Conservation (phyloP, 2,797 vertebrate genomes). For the Sebastes nivosus region DNA sequence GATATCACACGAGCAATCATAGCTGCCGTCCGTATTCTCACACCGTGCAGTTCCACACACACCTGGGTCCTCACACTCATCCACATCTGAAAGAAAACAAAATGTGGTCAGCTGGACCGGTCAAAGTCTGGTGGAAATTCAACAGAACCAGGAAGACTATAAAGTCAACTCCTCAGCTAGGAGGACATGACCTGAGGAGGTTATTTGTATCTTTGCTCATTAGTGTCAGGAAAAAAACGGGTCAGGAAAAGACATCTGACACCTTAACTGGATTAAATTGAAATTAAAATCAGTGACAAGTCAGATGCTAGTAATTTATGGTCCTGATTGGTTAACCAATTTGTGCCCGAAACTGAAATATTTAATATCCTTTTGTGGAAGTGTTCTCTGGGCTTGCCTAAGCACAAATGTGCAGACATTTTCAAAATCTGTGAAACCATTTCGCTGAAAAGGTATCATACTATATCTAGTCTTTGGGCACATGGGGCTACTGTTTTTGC, state of each 20-base stretch:
- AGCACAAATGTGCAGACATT: background rate
- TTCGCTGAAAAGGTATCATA: background rate
- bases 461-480: background rate
- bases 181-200: background rate
- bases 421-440: background rate
- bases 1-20: slow-evolving; percentile 88
- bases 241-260: background rate
- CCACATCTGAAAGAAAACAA: slow-evolving; percentile 84
- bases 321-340: background rate
- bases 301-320: background rate
- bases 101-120: background rate
- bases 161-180: background rate
- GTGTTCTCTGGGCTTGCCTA: no score
- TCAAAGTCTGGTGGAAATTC: background rate
- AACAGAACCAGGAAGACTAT: background rate
- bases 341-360: no score
- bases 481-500: background rate
- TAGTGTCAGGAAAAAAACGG: background rate
- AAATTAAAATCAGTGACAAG: background rate
- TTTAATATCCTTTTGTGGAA: no score
- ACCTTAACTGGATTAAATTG: background rate
- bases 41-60: slow-evolving; percentile 92
- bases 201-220: background rate
- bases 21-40: slow-evolving; percentile 86
- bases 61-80: slow-evolving; percentile 85